Conservation (phyloP, 2,797 vertebrate genomes). For the Glossophaga mutica region DNA sequence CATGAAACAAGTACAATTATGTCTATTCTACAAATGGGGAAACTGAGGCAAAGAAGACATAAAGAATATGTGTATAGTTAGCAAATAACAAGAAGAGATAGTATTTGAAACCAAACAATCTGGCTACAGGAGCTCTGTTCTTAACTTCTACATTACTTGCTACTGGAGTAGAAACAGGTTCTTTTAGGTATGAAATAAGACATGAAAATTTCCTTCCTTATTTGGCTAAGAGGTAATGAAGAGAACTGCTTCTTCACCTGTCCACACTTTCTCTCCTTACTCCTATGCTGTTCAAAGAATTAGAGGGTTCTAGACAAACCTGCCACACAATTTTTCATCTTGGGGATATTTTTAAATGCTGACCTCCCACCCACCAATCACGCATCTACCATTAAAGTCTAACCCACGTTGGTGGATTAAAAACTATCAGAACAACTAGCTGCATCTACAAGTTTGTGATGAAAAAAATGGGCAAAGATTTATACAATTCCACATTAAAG, state of each 20-base stretch:
- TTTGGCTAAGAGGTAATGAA: neutral
- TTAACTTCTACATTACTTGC: neutral
- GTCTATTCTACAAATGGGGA: neutral
- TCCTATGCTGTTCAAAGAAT: neutral
- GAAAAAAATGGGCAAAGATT: neutral
- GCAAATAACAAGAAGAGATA: neutral
- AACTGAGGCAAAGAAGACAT: too few relatives aligned
- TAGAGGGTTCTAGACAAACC: neutral
- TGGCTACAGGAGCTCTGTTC: neutral
- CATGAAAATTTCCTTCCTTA: neutral
- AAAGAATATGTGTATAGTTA: too few relatives aligned
- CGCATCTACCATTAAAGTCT: neutral
- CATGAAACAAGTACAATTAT: neutral
- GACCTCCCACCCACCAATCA: neutral
- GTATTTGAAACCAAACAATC: neutral
- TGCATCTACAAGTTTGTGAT: neutral
- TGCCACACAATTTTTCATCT: neutral
- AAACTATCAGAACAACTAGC: neutral
- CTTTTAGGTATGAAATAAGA: neutral
- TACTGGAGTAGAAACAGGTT: neutral
- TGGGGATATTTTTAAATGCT: neutral
- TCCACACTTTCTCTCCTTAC: neutral
- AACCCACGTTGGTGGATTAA: neutral
- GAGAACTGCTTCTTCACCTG: neutral
- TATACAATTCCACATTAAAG: neutral